Evolutionary conservation across 2,888 invertebrate species (phyloP), one percentile per base, ranked within the genome.

Genomic region (Xanthia togata): DNA sequence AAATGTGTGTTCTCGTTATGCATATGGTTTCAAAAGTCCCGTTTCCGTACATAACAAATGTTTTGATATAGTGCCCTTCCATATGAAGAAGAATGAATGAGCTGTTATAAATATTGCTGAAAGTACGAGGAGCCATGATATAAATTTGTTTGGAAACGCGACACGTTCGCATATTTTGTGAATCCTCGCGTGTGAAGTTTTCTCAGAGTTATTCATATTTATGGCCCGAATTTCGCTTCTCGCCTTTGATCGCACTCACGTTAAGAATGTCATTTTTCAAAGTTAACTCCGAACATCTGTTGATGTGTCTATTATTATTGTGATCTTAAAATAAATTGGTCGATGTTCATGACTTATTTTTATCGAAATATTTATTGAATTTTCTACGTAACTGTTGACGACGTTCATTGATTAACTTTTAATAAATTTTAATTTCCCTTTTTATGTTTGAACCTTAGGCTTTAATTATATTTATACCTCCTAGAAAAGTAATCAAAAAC

Each of bases 131-230:
- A 82, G 86, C 86, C 86, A 86, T 83, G 84, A 84, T 88, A 90
- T 90, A 90, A 89, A 90, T 92, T 90, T 88, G 87, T 87, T 81
- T 81, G 82, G 76, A 82, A 87, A 83, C 82, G 87, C 82, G 88
- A 90, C 90, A 87, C 87, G 89, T 89, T 89, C 79, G 89, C 92
- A 91, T 91, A 92, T 93, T 91, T 91, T 88, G 90, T 90, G 90
- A 92, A 92, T 89, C 90, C 87, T 89, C 87, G 85, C 84, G 84
- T 88, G 88, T 87, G 89, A 91, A 92, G 85, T 90, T 92, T 89
- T 85, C 85, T 83, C 85, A 75, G 84, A 84, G 79, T 86, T 87
- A 88, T 87, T 89, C 82, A 88, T 88, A 89, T 91, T 91, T 91
- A 91, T 90, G 86, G 86, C 81, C 64, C 26, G 79, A 88, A 88